These are phyloP conservation scores for Neodon shergylaensis DNA, from an alignment of 2,113 vertebrate species.

Conservation along the genomic window DNA sequence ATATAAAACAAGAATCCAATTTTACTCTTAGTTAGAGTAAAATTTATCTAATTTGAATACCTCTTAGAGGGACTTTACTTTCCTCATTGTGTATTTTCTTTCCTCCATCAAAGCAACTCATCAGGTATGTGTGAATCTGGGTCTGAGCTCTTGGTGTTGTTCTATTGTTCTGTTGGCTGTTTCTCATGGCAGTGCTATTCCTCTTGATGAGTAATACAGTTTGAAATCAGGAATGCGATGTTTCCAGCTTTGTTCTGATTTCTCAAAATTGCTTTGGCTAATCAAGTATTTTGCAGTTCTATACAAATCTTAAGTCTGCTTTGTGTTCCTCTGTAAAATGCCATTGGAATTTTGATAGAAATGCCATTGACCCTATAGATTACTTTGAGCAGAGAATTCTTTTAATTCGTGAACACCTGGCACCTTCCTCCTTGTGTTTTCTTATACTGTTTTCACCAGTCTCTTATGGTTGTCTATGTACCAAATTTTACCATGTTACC, in stretches of 20 bases:
- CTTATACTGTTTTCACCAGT: not conserved
- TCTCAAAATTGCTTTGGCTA: slow-evolving; percentile 17
- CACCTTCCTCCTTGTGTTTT: not conserved
- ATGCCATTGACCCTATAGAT: not conserved
- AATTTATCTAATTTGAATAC: not conserved
- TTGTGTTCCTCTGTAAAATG: not conserved
- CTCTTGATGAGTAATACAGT: not conserved
- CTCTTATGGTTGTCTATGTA: not conserved
- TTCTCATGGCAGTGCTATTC: not conserved
- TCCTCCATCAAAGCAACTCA: not conserved
- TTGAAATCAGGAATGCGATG: not conserved
- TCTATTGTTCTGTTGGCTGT: not conserved
- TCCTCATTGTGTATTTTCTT: not conserved
- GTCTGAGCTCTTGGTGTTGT: not conserved
- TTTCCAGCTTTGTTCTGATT: not conserved
- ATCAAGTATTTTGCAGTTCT: not conserved
- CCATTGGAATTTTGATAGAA: not conserved
- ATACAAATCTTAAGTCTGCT: not conserved
- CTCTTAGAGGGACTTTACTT: not conserved
- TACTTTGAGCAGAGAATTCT: not conserved
- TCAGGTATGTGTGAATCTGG: not conserved
- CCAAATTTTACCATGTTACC: not conserved
- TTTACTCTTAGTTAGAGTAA: not conserved
- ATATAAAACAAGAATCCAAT: not conserved
- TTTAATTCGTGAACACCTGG: not conserved